phyloP scores from a whole-genome alignment of 2,888 invertebrate genomes.

The Graphium colonna region DNA sequence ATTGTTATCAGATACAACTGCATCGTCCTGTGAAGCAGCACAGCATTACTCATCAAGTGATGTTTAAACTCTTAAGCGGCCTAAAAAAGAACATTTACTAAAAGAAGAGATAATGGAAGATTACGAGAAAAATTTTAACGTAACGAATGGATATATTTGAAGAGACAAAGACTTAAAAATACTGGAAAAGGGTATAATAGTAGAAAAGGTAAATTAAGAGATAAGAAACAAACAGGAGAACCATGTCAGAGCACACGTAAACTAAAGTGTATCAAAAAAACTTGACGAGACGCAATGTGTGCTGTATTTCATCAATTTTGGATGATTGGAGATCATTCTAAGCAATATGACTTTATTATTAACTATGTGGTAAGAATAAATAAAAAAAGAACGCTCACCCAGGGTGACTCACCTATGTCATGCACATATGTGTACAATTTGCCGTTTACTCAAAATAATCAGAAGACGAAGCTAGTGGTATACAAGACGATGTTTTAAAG shows the following conservation, averaged over 20 bases:
- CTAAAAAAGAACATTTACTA: background rate
- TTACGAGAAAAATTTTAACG: background rate
- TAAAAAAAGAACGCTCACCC: background rate
- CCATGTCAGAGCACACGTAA: too few relatives aligned
- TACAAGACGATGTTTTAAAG: background rate
- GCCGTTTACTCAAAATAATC: background rate
- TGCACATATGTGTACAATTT: background rate
- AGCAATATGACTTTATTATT: too few relatives aligned
- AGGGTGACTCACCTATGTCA: background rate
- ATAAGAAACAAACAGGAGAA: too few relatives aligned
- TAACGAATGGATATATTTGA: too few relatives aligned
- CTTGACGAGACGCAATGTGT: too few relatives aligned
- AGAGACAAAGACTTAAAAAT: too few relatives aligned
- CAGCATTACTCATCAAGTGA: background rate
- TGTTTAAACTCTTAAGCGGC: background rate
- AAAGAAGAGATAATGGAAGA: background rate
- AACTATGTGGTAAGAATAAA: background rate
- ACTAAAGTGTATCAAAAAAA: too few relatives aligned
- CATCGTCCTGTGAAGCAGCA: background rate
- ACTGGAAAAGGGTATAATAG: too few relatives aligned
- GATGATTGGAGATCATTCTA: background rate
- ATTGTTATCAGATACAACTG: background rate
- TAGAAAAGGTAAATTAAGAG: too few relatives aligned
- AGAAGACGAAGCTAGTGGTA: background rate
- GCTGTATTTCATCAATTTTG: too few relatives aligned